Evolutionary conservation across 2,888 invertebrate species (phyloP).

Genomic region (Melikaiella ostensackeni): DNA sequence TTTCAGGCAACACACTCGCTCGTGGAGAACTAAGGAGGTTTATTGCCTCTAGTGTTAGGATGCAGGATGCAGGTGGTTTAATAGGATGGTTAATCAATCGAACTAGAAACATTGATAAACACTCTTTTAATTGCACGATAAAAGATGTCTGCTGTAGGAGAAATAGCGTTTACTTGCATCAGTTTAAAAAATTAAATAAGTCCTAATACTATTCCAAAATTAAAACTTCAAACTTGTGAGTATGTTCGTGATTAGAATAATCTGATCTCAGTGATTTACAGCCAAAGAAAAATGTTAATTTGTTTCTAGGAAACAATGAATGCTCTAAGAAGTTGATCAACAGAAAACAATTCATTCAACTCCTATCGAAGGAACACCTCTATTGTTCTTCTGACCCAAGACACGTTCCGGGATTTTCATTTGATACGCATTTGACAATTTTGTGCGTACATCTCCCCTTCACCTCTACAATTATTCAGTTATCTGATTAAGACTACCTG

Average conservation of each 20-base stretch:
- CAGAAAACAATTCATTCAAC: constrained; percentile 14
- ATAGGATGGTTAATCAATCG: constrained; percentile 36
- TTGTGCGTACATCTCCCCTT: constrained; percentile 56
- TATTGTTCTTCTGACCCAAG: not conserved
- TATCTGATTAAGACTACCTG: constrained; percentile 68
- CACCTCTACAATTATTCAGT: constrained; percentile 54
- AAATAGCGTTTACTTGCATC: not conserved
- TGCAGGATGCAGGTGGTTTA: constrained; percentile 27
- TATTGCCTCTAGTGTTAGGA: constrained; percentile 31
- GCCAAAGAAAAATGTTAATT: constrained; percentile 17
- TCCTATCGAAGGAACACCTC: not conserved
- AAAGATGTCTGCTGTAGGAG: not conserved
- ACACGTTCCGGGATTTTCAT: constrained; percentile 58
- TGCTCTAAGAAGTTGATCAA: constrained; percentile 2
- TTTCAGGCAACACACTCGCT: constrained; percentile 49
- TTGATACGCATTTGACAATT: constrained; percentile 66
- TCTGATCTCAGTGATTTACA: not conserved
- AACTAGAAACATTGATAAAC: constrained; percentile 26
- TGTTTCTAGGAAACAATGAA: constrained; percentile 14
- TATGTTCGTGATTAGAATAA: constrained; percentile 1
- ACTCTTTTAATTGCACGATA: constrained; percentile 26
- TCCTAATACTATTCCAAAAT: not conserved
- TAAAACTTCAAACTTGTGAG: too few relatives aligned
- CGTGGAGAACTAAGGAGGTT: constrained; percentile 43
- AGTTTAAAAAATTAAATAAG: not conserved